Percentiles rank a stretch among this genome's conserved stretches.
These are phyloP conservation scores for Orchesella flavescens DNA, from an alignment of 2,888 invertebrate species.

Conservation along the genomic window DNA sequence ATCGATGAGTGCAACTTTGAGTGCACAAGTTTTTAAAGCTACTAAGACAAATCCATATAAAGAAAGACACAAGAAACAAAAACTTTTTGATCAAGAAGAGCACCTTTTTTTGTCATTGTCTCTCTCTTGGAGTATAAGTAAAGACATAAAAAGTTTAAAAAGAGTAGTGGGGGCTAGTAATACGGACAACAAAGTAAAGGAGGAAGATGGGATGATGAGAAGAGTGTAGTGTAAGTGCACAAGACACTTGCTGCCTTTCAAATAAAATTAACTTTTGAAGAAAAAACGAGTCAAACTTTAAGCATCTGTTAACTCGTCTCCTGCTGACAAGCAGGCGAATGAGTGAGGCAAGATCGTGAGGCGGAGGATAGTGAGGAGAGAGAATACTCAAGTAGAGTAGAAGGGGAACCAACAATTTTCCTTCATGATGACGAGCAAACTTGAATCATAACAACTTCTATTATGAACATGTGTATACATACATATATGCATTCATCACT, in stretches of 20 bases:
- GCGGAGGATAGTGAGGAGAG: constrained; percentile 28
- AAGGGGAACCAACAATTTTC: constrained; percentile 59
- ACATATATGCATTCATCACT: constrained; percentile 33
- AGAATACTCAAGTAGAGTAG: constrained; percentile 42
- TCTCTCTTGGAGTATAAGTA: too few species aligned
- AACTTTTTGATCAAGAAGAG: too few species aligned
- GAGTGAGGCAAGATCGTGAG: constrained; percentile 65
- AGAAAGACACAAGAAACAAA: too few species aligned
- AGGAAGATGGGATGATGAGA: too few species aligned
- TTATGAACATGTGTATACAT: constrained; percentile 25
- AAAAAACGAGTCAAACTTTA: constrained; percentile 63
- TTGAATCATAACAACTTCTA: constrained; percentile 58
- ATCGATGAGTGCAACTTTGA: too few species aligned
- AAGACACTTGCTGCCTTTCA: constrained; percentile 65
- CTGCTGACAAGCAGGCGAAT: constrained; percentile 64
- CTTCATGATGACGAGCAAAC: constrained; percentile 45
- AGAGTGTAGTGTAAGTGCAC: neutral
- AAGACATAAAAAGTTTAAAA: too few species aligned
- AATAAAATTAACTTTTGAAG: constrained; percentile 64
- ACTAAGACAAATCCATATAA: too few species aligned
- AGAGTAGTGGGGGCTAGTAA: too few species aligned
- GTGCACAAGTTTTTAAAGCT: too few species aligned
- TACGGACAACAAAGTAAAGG: too few species aligned
- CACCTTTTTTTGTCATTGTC: too few species aligned
- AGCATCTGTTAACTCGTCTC: constrained; percentile 65